Evolutionary conservation across 2,888 invertebrate genomes (phyloP).

Genomic region (Aelia acuminata): DNA sequence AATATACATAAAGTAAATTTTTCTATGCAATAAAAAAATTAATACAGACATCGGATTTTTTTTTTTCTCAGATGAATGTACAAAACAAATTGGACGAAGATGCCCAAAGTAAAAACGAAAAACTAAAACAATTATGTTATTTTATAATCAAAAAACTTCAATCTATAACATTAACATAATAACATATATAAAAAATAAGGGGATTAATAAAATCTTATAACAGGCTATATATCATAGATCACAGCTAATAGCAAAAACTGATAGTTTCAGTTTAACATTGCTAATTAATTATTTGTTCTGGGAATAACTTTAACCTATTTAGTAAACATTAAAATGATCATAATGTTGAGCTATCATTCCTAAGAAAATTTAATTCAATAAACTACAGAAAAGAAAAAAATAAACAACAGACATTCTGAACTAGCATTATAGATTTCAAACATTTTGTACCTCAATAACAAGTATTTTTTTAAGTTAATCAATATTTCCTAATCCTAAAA

Average conservation of each 20-base stretch:
- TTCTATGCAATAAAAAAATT: background rate
- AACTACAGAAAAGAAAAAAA: background rate
- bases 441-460: background rate
- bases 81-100: background rate
- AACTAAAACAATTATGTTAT: background rate
- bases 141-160: background rate
- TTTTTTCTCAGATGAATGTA: background rate
- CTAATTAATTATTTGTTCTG: background rate
- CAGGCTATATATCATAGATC: background rate
- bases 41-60: background rate
- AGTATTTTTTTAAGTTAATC: background rate
- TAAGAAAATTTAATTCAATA: background rate
- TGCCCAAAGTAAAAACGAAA: background rate
- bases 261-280: conserved; percentile 5
- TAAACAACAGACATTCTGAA: background rate
- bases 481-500: background rate
- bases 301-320: background rate
- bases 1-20: background rate
- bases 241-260: conserved; percentile 27
- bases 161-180: background rate
- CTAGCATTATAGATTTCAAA: background rate
- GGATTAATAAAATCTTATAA: background rate
- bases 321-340: background rate
- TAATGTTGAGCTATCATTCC: background rate
- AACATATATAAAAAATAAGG: background rate